Percentiles rank a stretch among this genome's conserved stretches.
These are phyloP conservation scores for Holotrichia oblita DNA, from an alignment of 1,140 invertebrate genomes.

Conservation along the genomic window DNA sequence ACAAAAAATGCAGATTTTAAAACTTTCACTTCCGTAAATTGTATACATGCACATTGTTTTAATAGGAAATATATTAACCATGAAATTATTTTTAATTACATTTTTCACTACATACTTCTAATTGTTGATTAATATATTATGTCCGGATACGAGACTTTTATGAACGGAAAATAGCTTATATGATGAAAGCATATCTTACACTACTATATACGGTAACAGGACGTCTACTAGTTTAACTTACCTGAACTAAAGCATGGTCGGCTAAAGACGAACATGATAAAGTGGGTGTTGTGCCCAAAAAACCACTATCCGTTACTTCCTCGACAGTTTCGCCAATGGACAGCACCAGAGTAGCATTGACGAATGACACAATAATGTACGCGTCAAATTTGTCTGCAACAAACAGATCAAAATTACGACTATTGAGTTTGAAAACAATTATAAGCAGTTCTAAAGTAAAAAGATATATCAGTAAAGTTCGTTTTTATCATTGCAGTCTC, in stretches of 20 bases:
- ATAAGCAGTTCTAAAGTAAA: neutral
- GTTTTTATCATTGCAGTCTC: constrained; percentile 54
- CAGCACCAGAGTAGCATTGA: constrained; percentile 98
- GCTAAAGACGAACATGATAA: constrained; percentile 96
- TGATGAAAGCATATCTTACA: neutral
- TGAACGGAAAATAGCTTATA: too few relatives aligned
- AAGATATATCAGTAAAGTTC: constrained; percentile 11
- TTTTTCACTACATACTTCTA: too few relatives aligned
- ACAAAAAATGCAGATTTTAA: too few relatives aligned
- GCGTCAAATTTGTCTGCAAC: constrained; percentile 95
- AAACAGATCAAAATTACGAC: constrained; percentile 43
- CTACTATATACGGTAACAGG: neutral
- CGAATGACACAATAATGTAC: constrained; percentile 99
- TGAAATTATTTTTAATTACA: too few relatives aligned
- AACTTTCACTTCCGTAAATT: too few relatives aligned
- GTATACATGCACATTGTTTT: too few relatives aligned
- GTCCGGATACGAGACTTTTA: too few relatives aligned
- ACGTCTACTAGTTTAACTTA: constrained; percentile 55
- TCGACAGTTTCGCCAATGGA: constrained; percentile 99
- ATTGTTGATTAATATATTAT: too few relatives aligned
- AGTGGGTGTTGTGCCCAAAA: constrained; percentile 97
- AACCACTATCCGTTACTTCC: constrained; percentile 99
- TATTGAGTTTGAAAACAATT: neutral
- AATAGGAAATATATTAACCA: too few relatives aligned
- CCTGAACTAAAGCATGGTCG: constrained; percentile 97